A percentile compares a stretch with the other conserved stretches of the same genome.
These are phyloP conservation scores for Tapirus terrestris DNA, from an alignment of 2,113 vertebrate species.

Conservation along the genomic window DNA sequence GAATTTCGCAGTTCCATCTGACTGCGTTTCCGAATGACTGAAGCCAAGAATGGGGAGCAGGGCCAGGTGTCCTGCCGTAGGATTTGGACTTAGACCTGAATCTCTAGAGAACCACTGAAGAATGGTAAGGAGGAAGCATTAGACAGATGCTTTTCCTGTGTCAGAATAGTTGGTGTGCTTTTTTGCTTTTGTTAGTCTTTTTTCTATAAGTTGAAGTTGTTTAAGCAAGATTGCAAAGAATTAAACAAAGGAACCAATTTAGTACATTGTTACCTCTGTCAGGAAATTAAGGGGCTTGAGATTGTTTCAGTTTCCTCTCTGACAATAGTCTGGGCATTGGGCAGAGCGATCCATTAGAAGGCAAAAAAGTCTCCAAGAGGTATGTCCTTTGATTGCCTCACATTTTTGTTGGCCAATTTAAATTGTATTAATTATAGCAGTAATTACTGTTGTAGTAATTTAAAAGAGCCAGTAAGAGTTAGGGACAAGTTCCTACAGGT, in stretches of 20 bases:
- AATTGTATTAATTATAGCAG: background rate
- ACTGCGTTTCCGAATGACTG: background rate
- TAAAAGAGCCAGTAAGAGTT: background rate
- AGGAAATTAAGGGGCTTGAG: background rate
- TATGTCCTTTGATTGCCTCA: background rate
- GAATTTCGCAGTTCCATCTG: background rate
- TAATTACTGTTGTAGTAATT: background rate
- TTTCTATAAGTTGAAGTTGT: background rate
- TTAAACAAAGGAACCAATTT: background rate
- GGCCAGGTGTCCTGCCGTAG: background rate
- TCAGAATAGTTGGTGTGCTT: background rate
- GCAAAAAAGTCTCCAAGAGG: background rate
- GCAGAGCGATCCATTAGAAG: background rate
- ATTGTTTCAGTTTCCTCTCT: background rate
- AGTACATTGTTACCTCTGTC: background rate
- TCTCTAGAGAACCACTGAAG: background rate
- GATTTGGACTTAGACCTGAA: background rate
- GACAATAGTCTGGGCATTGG: background rate
- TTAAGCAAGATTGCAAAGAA: background rate
- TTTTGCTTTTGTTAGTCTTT: background rate
- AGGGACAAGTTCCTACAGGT: constrained; percentile 11
- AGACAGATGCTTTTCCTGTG: background rate
- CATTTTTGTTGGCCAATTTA: background rate
- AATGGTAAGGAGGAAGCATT: background rate
- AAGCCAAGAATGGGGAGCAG: background rate